These are phyloP conservation scores for Eriocheir sinensis DNA, from an alignment of 1,140 invertebrate species.

Conservation along the genomic window DNA sequence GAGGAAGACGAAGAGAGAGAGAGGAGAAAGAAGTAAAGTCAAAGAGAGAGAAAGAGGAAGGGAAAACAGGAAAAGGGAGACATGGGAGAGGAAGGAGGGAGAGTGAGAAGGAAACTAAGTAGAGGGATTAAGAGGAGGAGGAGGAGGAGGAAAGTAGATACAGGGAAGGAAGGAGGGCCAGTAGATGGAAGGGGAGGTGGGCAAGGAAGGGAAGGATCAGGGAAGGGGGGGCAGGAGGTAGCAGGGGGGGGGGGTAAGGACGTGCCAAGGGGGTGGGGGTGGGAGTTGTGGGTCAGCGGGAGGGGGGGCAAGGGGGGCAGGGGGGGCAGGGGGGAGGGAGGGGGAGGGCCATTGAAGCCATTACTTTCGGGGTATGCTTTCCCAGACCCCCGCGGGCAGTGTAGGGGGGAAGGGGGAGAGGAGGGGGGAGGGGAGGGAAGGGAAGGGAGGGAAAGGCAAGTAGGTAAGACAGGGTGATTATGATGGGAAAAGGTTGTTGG, in stretches of 20 bases:
- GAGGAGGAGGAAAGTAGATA: not conserved
- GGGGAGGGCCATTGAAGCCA: not conserved
- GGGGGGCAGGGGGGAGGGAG: not conserved
- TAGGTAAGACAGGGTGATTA: not conserved
- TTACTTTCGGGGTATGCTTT: conserved; percentile 15
- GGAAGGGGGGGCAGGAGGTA: not conserved
- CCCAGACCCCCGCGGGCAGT: not conserved
- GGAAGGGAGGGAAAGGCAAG: too few relatives aligned
- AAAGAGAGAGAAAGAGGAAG: too few relatives aligned
- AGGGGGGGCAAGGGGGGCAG: too few relatives aligned
- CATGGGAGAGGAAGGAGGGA: too few relatives aligned
- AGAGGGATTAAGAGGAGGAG: not conserved
- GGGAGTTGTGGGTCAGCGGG: not conserved
- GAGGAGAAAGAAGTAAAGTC: too few relatives aligned
- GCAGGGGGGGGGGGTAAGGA: too few relatives aligned
- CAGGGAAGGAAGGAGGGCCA: not conserved
- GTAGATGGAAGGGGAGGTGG: too few relatives aligned
- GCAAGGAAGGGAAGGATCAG: not conserved
- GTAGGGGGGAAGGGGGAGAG: not conserved
- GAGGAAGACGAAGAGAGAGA: too few relatives aligned
- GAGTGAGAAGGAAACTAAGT: not conserved
- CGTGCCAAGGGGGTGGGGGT: not conserved
- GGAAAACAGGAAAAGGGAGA: too few relatives aligned
- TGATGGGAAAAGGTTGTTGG: not conserved
- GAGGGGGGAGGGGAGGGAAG: not conserved